Evolutionary conservation across 2,113 vertebrate genomes (phyloP), one percentile per base, ranked within the genome.

Genomic region (Microtus pennsylvanicus): DNA sequence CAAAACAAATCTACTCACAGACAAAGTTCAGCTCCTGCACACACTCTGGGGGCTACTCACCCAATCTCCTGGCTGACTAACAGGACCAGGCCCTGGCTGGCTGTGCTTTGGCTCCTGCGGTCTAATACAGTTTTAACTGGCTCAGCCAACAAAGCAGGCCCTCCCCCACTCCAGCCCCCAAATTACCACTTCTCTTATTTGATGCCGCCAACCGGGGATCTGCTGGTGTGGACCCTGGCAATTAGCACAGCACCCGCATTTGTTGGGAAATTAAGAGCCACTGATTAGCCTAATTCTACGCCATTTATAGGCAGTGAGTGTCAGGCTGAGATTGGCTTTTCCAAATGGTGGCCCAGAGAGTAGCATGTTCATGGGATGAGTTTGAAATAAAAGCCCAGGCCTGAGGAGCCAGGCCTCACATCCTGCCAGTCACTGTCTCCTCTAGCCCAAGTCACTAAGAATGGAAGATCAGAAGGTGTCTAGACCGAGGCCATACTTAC

Each of bases 211-310:
- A 91, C n/a, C n/a, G 90, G 74, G 67, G 89, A 96, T 97, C 87
- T 55, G 75, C 81, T 50, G 19, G 80, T 1, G 0, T 30, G 96
- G 90, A 97, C 96, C 26, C 42, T 89, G 97, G 97, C 97, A 97
- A 95, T 91, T 96, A 98, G 63, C 72, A 93, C 97, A 96, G 96
- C 75, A 89, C 74, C 85, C 52, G 16, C 96, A 89, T 94, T 96
- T 96, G 95, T 97, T 96, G 93, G 90, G 95, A 93, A 98, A 98
- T 98, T 97, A 98, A 96, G 95, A 97, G 93, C 93, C 93, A 89
- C 77, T 95, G 98, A 95, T 96, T 97, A 97, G 88, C 55, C 96
- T 96, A 96, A 98, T 98, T 94, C 95, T 45, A 90, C 74, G 19
- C 94, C 96, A 22, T 94, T 98, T 98, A 95, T 50, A 97, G 94